Evolutionary conservation across 2,113 vertebrate genomes (phyloP), one percentile per base, ranked within the genome.

Genomic region (Ctenodactylus gundi): DNA sequence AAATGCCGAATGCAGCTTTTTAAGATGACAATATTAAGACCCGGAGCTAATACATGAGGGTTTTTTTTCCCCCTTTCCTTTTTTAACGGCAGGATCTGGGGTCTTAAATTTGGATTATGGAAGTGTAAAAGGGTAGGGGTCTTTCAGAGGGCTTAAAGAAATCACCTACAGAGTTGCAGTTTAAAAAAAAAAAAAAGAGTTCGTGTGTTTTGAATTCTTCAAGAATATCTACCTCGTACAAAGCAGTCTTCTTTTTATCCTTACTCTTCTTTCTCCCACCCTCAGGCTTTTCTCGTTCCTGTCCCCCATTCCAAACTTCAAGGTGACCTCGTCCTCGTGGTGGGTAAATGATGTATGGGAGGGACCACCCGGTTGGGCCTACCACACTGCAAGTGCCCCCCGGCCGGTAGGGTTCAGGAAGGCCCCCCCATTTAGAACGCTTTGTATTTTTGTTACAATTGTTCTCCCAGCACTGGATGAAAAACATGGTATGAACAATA

Each of bases 401-500:
- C 94, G 85, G 95, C 98, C 95, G 58, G 96, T 92, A 90, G 97
- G 97, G 98, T 97, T 98, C 97, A 98, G 97, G 96, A 97, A 98
- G 97, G 94, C 96, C 97, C 92, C 95, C 98, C 95, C 98, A 97
- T 98, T 98, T 98, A 98, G 96, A 97, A 95, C 13, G 97, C 98
- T 98, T 98, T 98, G 98, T 98, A 97, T 98, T 98, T 98, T 98
- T 98, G 98, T 98, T 98, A 96, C 97, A 98, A 98, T 98, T 98
- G 98, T 98, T 98, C 98, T 97, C 97, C 86, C 90, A 65, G 96
- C 96, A 94, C 97, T 98, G 97, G 98, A 98, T 98, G 96, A 98
- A 98, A 97, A 93, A 94, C 98, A 98, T 97, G 87, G 97, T 97
- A 97, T 96, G 96, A 98, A 98, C 98, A 98, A 98, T 98, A 97